Base-by-base conservation (phyloP, 2,888 invertebrate genomes). In the Macrophya alboannulata region DNA sequence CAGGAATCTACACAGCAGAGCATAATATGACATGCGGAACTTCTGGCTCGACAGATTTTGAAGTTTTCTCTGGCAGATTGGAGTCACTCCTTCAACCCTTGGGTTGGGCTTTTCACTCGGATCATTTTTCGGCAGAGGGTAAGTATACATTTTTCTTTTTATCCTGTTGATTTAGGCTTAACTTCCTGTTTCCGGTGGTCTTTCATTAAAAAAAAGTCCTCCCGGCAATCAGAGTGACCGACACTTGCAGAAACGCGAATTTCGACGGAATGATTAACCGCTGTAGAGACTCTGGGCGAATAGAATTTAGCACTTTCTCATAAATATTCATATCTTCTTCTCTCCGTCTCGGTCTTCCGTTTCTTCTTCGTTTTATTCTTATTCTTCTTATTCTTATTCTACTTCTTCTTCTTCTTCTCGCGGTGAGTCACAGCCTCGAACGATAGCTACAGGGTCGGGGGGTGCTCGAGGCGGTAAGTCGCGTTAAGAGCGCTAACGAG, bases 401-500 rank as follows among this genome's bases (percentile, higher is more conserved):
- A 31, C 45, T 31, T 21, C 62, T 62, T 82, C 82, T 82, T 65
- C 82, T 65, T 65, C 21, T 45, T 83, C 48, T 48, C 25, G 68
- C 25, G 83, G 83, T 83, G 81, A 81, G 81, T 81, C 81, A 81
- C 59, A 62, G 81, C 62, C n/a, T 40, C 81, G 81, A 81, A 81
- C 81, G 81, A 81, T 62, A 62, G 81, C 59, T 81, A 48, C 68
- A 21, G 65, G 68, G 45, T n/a, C 68, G 89, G 88, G 90, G 88
- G 89, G 90, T 92, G 91, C 92, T 91, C 90, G 91, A 90, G 92
- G 93, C 92, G 92, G 92, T 93, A 92, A 93, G 92, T 92, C 92
- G 92, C 92, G 91, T 92, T 93, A 92, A 93, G 92, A 93, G 92
- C 92, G 92, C 92, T 93, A 93, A 93, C 93, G 93, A 93, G 93